Base-by-base conservation (phyloP, 2,797 vertebrate genomes). In the Myotis findleyi region DNA sequence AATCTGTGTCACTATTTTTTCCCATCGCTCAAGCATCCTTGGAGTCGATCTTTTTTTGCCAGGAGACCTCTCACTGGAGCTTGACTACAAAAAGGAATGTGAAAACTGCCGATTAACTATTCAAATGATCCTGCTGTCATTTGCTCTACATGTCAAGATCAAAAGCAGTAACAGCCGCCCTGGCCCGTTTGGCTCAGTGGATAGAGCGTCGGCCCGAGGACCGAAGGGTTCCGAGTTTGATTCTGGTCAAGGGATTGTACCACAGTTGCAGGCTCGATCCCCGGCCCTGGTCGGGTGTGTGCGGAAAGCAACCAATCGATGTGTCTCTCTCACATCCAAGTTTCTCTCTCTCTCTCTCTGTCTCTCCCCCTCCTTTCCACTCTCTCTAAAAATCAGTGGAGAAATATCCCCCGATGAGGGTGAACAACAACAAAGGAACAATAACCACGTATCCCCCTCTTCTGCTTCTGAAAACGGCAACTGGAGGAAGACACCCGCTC, bases 61-160 rank as follows among this genome's bases (percentile, higher is more conserved):
- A 98, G 96, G 94, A 95, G 97, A 97, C 89, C 90, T 95, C 93
- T 92, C 72, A 62, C 80, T 97, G 98, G 97, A 95, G 89, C 96
- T 97, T 97, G 98, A 98, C 97, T 97, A 96, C 90, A 93, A 86
- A 66, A 93, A 98, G 91, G 97, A 97, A 98, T 97, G 97, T 93
- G 79, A 97, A 98, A 98, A 98, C 97, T 97, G 98, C 97, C 97
- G 98, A 98, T 97, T 94, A 97, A 94, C 69, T 23, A 93, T 95
- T 92, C 94, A 97, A 98, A 97, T 72, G 94, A 92, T 94, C 95
- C 91, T 64, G 95, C 84, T 94, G 91, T 72, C 91, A 69, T 89
- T 85, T 94, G 95, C 88, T 96, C 96, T 27, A 27, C 79, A 0
- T 7, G 1, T 69, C 57, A 82, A 96, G 96, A 96, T 87, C 83